Conservation (phyloP, 2,797 vertebrate species). For the Morus bassanus region DNA sequence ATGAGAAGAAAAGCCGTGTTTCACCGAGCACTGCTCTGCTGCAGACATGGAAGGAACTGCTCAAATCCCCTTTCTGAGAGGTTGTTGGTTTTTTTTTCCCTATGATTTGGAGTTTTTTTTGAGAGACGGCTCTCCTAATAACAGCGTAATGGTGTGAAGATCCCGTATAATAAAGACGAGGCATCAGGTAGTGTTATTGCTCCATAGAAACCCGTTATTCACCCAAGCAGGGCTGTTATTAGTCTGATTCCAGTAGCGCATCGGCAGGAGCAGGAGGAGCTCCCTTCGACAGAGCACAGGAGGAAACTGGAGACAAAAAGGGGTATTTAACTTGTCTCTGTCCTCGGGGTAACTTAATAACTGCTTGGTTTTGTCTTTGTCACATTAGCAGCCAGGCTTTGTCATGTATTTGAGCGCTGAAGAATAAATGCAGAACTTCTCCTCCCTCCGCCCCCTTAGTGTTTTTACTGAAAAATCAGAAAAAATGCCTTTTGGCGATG, state of each 20-base stretch:
- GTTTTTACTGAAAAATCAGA: background rate
- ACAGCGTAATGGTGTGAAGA: background rate
- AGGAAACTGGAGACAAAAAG: background rate
- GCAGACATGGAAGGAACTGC: background rate
- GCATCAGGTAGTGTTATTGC: background rate
- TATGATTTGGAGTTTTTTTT: background rate
- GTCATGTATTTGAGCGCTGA: background rate
- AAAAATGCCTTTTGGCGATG: background rate
- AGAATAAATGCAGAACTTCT: background rate
- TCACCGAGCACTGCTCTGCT: background rate
- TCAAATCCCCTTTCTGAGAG: background rate
- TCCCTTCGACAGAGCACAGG: background rate
- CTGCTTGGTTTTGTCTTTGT: background rate
- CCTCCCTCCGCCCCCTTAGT: background rate
- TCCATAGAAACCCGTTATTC: background rate
- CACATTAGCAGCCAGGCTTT: background rate
- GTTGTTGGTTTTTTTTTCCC: fast-evolving
- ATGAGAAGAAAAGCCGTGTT: background rate
- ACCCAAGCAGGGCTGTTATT: background rate
- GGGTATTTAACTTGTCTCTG: background rate
- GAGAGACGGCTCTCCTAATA: background rate
- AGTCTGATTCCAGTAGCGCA: background rate
- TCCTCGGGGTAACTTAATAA: background rate
- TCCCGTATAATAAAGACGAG: background rate
- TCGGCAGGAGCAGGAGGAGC: background rate